These are phyloP conservation scores for Calycopis cecrops DNA, from an alignment of 1,140 invertebrate species.

Conservation along the genomic window DNA sequence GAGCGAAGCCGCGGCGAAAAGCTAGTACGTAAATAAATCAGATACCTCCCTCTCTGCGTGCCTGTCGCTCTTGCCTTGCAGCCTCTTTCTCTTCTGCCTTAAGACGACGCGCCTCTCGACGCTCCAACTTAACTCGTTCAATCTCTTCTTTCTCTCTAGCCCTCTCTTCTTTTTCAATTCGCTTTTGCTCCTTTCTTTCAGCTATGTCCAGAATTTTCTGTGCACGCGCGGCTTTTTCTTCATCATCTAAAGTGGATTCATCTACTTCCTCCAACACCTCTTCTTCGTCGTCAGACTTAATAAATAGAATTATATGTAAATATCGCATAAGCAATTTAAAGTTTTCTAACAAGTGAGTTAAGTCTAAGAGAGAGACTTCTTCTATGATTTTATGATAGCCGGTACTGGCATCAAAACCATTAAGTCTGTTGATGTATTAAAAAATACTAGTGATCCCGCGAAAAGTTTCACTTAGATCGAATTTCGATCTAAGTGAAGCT, in stretches of 20 bases:
- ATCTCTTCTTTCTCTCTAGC: conserved; percentile 43
- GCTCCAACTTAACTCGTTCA: conserved; percentile 47
- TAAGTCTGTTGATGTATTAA: too few relatives aligned
- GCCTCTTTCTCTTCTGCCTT: conserved; percentile 51
- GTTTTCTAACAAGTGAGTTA: too few relatives aligned
- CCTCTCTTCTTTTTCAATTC: conserved; percentile 42
- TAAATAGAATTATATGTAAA: conserved; percentile 16
- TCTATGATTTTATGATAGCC: too few relatives aligned
- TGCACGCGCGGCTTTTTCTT: conserved; percentile 47
- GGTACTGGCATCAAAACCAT: too few relatives aligned
- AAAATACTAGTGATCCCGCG: too few relatives aligned
- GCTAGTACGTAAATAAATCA: too few relatives aligned
- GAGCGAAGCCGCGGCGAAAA: too few relatives aligned
- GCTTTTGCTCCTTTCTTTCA: conserved; percentile 36
- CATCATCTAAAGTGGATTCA: conserved; percentile 55
- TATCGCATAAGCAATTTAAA: too few relatives aligned
- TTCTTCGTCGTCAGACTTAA: conserved; percentile 45
- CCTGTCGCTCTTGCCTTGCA: conserved; percentile 44
- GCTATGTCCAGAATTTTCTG: conserved; percentile 37
- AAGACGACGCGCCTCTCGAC: conserved; percentile 48
- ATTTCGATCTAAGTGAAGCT: too few relatives aligned
- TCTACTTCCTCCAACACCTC: conserved; percentile 62
- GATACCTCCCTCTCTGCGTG: conserved; percentile 49
- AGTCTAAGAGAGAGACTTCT: too few relatives aligned
- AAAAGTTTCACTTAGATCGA: too few relatives aligned